Conservation (phyloP, 2,113 vertebrate genomes). For the Lates calcarifer region DNA sequence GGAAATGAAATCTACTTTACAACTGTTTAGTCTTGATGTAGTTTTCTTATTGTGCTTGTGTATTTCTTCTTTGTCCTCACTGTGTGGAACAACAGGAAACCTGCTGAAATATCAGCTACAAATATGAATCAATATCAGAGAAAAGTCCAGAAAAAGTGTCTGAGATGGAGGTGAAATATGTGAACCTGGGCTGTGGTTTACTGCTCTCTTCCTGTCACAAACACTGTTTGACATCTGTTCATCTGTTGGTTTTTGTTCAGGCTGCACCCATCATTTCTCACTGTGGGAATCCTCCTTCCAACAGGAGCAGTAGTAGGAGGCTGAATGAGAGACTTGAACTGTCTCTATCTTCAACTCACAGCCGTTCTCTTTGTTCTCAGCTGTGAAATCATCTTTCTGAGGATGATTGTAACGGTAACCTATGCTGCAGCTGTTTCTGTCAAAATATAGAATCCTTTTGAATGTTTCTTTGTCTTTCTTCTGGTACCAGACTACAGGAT, state of each 20-base stretch:
- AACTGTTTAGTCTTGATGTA: too few species aligned
- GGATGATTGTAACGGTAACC: too few species aligned
- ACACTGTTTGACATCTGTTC: constrained; percentile 15
- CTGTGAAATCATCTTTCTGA: constrained; percentile 36
- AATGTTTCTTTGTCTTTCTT: constrained; percentile 43
- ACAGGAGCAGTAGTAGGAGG: constrained; percentile 41
- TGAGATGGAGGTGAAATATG: constrained; percentile 29
- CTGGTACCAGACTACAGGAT: constrained; percentile 2
- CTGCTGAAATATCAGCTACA: not conserved
- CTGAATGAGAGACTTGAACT: constrained; percentile 15
- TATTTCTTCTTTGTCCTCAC: not conserved
- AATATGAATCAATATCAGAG: not conserved
- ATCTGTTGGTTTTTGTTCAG: constrained; percentile 40
- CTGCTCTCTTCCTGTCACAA: constrained; percentile 29
- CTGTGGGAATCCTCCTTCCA: not conserved
- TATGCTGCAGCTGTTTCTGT: rapidly evolving
- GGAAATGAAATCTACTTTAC: too few species aligned
- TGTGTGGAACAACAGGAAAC: not conserved
- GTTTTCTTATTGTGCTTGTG: not conserved
- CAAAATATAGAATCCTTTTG: not conserved
- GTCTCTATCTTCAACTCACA: not conserved
- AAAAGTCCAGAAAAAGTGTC: not conserved
- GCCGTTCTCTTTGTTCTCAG: not conserved
- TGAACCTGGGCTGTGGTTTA: constrained; percentile 43
- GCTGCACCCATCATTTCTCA: constrained; percentile 22